These are phyloP conservation scores for Acipenser oxyrinchus DNA, from an alignment of 2,797 vertebrate species.

Conservation along the genomic window DNA sequence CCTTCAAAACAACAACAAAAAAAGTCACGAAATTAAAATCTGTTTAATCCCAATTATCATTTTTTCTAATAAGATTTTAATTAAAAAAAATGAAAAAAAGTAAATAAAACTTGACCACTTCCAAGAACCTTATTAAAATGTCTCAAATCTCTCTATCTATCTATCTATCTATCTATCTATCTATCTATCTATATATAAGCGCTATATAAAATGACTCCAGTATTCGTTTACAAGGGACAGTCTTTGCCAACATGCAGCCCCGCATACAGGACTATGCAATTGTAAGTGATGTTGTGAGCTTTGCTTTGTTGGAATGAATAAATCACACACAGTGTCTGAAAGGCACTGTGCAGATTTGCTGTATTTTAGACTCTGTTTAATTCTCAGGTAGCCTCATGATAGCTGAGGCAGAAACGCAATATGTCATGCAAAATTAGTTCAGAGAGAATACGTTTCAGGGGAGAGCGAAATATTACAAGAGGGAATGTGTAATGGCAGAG, in stretches of 20 bases:
- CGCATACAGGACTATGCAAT: conserved; percentile 36
- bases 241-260: conserved; percentile 11
- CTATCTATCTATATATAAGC: background rate
- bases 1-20: too few relatives aligned
- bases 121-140: too few relatives aligned
- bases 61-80: too few relatives aligned
- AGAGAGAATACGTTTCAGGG: conserved; percentile 66
- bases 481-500: conserved; percentile 52
- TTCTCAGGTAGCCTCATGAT: conserved; percentile 69
- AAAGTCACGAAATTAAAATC: too few relatives aligned
- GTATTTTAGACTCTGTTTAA: conserved; percentile 59
- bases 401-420: conserved; percentile 70
- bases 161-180: too few relatives aligned
- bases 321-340: conserved; percentile 54
- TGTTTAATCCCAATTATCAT: too few relatives aligned
- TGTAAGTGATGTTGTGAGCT: conserved; percentile 46
- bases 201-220: too few relatives aligned
- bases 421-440: conserved; percentile 75
- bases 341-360: conserved; percentile 57
- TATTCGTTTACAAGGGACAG: too few relatives aligned
- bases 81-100: too few relatives aligned
- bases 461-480: conserved; percentile 57
- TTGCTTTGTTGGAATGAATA: conserved; percentile 58
- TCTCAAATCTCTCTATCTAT: too few relatives aligned
- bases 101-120: too few relatives aligned